Evolutionary conservation across 2,797 vertebrate species (phyloP).

Genomic region (Anabacerthia variegaticeps): DNA sequence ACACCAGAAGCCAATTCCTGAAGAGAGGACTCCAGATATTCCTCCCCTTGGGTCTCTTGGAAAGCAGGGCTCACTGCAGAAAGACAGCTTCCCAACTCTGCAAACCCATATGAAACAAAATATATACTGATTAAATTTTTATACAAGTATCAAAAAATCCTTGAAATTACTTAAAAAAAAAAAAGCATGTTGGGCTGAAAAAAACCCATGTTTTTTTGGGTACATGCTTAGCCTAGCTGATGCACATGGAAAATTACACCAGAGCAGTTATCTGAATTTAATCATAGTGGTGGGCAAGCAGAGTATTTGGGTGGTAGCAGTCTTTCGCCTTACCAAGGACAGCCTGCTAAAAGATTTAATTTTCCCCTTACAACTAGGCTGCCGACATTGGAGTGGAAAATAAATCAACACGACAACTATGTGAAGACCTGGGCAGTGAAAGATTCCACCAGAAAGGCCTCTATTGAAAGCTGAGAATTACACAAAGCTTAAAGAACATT

Average conservation of each 20-base stretch:
- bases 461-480: slow-evolving; percentile 35
- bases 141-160: neutral
- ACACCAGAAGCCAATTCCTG: neutral
- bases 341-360: slow-evolving; percentile 39
- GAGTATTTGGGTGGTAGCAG: slow-evolving; percentile 1
- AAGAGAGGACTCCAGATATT: neutral
- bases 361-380: neutral
- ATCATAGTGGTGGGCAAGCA: neutral
- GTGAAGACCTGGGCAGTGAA: slow-evolving; percentile 14
- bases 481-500: slow-evolving; percentile 16
- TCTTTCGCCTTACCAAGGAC: neutral
- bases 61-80: neutral
- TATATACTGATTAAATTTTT: neutral
- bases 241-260: neutral
- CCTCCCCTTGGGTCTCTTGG: neutral
- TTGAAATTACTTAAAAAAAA: neutral
- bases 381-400: slow-evolving; percentile 21
- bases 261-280: slow-evolving; percentile 7
- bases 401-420: neutral
- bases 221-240: neutral
- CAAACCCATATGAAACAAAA: neutral
- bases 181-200: neutral
- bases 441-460: slow-evolving; percentile 20
- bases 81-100: neutral
- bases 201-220: neutral